Evolutionary conservation across 2,797 vertebrate species (phyloP), one percentile per base, ranked within the genome.

Genomic region (Coendou prehensilis): DNA sequence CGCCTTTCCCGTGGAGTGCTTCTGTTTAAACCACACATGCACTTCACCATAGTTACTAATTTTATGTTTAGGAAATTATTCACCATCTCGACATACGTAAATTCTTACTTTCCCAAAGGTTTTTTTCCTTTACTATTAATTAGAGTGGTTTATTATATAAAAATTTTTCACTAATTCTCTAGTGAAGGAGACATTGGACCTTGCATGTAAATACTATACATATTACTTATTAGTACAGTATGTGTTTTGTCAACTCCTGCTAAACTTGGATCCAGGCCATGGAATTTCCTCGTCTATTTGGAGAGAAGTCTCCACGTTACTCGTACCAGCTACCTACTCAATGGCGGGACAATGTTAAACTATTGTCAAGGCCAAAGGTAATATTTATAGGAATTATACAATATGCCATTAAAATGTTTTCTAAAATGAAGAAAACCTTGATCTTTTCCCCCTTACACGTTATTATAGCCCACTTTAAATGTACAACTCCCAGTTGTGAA

Each of bases 221-320:
- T 97, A 96, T 97, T 98, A 95, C 94, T 97, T 97, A 95, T 96
- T 97, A 84, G 80, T 76, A 76, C 73, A 76, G 73, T 95, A 22
- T 97, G 96, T 97, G 96, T 96, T 97, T 98, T 97, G 82, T 97
- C 96, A 98, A 87, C 94, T 98, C 96, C 97, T 98, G 92, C 96
- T 97, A 91, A 96, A 97, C 97, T 93, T 98, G 97, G 96, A 98
- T 93, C 80, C 13, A 15, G 50, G 93, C 97, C 96, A 89, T 93
- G 80, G 97, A 97, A 97, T 95, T 98, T 97, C 96, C 85, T 97
- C 84, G 73, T 90, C 1, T 97, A 91, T 96, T 97, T 97, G 86
- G 97, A 52, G 85, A 98, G 69, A 22, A 96, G 87, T 73, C 79
- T 0, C 1, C 89, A 82, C 75, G 30, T 96, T 92, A 87, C 92